Base-by-base conservation (phyloP, 2,113 vertebrate genomes). In the Megatriorchis doriae region DNA sequence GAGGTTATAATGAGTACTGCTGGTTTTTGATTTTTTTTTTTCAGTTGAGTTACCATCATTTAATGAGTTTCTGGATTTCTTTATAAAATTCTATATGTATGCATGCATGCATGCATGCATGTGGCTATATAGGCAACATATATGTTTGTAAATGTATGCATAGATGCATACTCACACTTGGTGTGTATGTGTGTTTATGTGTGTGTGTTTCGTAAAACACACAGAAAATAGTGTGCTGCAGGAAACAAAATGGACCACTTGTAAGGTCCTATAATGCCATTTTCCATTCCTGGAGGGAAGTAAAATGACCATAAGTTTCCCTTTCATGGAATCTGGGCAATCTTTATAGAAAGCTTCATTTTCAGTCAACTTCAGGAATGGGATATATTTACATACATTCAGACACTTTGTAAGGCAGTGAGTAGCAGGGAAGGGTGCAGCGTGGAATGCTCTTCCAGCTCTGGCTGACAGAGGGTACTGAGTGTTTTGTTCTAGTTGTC, bases 401-500 rank as follows among this genome's bases (percentile, higher is more conserved):
- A 91, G 77, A 81, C 48, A 94, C 78, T 22, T 55, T 80, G 62
- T 50, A 50, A 94, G 91, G 89, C 83, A 97, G 59, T 43, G 53
- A 79, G 56, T 52, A 92, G 40, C 5, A 0, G 70, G 65, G 61
- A 89, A 56, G 73, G 81, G 70, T 72, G 58, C 58, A 83, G 70
- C 16, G 0, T 90, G 89, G 93, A 95, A 96, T 95, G 84, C 84
- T 95, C 81, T 89, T 66, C 88, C 82, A 93, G 74, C n/a, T 85
- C 84, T 77, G 63, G 74, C 81, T 94, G 94, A 91, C 94, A 93
- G 91, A 91, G 78, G 66, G 93, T 95, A 94, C 86, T 94, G 81
- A 96, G 93, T 95, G 89, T 95, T 95, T 91, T 92, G 77, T 94
- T 91, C 91, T 90, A 87, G 62, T 85, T 96, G 96, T 97, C 92